Evolutionary conservation across 1,140 invertebrate species (phyloP).

Genomic region (Condylostylus longicornis): DNA sequence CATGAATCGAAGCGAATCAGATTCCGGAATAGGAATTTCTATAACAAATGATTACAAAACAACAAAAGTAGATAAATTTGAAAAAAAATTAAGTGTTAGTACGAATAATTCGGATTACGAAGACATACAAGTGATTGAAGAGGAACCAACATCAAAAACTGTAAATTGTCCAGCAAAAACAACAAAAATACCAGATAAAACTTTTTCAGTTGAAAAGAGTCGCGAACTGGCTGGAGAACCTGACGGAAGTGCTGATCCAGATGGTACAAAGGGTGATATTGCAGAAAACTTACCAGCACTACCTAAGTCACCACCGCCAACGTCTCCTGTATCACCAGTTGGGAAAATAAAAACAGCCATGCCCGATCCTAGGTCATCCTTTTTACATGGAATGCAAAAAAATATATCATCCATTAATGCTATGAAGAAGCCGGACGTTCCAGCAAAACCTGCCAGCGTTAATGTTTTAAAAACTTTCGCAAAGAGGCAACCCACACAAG

Average conservation of each 20-base stretch:
- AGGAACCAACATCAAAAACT: constrained; percentile 7
- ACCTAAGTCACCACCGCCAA: constrained; percentile 38
- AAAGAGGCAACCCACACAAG: constrained; percentile 8
- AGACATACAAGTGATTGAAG: constrained; percentile 28
- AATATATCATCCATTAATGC: constrained; percentile 11
- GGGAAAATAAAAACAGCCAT: constrained; percentile 28
- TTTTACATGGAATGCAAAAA: constrained; percentile 46
- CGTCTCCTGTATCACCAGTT: too few species aligned
- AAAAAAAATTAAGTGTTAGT: constrained; percentile 27
- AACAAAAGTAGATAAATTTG: constrained; percentile 11
- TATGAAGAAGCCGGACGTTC: constrained; percentile 46
- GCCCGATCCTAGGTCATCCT: constrained; percentile 49
- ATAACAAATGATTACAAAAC: constrained; percentile 26
- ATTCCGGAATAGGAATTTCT: constrained; percentile 30
- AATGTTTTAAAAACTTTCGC: constrained; percentile 7
- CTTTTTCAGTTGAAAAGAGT: constrained; percentile 36
- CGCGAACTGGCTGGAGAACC: constrained; percentile 64
- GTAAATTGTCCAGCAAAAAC: background rate
- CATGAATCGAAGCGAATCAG: constrained; percentile 32
- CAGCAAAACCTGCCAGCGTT: constrained; percentile 40
- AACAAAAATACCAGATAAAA: constrained; percentile 3
- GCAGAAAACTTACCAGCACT: constrained; percentile 16
- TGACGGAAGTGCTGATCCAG: constrained; percentile 63
- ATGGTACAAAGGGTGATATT: too few species aligned
- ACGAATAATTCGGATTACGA: constrained; percentile 31